Evolutionary conservation across 2,888 invertebrate species (phyloP).

Genomic region (Petrolisthes manimaculis): DNA sequence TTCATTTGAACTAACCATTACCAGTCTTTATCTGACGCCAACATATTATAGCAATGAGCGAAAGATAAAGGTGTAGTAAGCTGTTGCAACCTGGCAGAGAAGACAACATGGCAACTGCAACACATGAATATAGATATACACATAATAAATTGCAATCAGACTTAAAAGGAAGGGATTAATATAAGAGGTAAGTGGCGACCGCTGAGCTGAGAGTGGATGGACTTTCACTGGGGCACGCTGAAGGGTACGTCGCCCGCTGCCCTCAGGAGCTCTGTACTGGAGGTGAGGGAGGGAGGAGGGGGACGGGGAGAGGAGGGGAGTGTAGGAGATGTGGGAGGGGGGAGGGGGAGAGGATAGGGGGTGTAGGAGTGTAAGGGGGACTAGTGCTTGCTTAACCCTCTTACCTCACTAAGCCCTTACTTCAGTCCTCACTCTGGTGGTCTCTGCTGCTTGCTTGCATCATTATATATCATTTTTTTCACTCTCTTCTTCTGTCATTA

Average conservation of each 20-base stretch:
- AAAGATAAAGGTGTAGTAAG: too few relatives aligned
- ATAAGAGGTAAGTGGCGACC: not conserved
- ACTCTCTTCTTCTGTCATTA: too few relatives aligned
- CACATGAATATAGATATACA: not conserved
- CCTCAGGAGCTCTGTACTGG: not conserved
- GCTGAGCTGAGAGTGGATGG: not conserved
- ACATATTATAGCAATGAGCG: too few relatives aligned
- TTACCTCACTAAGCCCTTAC: constrained; percentile 17
- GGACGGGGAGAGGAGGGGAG: too few relatives aligned
- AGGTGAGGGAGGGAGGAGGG: too few relatives aligned
- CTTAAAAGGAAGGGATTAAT: not conserved
- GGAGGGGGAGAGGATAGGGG: too few relatives aligned
- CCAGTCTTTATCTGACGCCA: too few relatives aligned
- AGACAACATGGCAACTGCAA: not conserved
- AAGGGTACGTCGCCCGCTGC: not conserved
- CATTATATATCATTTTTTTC: too few relatives aligned
- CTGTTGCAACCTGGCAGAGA: not conserved
- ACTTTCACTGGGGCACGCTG: constrained; percentile 25
- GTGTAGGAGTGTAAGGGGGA: constrained; percentile 17
- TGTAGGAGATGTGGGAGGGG: too few relatives aligned
- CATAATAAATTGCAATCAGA: not conserved
- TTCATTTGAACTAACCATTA: too few relatives aligned
- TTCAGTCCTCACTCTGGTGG: too few relatives aligned
- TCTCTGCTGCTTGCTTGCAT: too few relatives aligned
- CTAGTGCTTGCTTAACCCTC: constrained; percentile 24